Evolutionary conservation across 1,140 invertebrate species (phyloP).

Genomic region (Lordiphosa stackelbergi): DNA sequence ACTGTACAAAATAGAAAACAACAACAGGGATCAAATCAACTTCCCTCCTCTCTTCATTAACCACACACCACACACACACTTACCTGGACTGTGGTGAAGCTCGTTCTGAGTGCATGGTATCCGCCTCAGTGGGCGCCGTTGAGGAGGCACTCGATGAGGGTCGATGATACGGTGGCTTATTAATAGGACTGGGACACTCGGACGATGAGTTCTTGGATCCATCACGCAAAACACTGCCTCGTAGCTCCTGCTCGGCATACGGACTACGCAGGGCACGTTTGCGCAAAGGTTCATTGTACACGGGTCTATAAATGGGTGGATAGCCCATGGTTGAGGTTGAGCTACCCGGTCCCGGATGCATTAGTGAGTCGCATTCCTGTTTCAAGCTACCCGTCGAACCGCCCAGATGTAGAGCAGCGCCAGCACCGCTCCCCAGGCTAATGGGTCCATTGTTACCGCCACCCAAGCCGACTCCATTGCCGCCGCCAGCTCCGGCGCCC

Average conservation of each 20-base stretch:
- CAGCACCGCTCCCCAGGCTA: constrained; percentile 62
- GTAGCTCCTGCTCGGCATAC: constrained; percentile 74
- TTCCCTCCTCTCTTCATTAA: neutral
- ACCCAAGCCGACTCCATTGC: constrained; percentile 25
- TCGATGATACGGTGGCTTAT: constrained; percentile 71
- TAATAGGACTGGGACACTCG: constrained; percentile 74
- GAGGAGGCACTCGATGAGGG: constrained; percentile 76
- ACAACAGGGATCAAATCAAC: neutral
- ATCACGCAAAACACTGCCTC: constrained; percentile 77
- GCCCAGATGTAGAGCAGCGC: constrained; percentile 56
- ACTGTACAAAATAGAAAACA: constrained; percentile 23
- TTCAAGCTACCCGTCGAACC: constrained; percentile 67
- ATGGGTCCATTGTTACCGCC: constrained; percentile 55
- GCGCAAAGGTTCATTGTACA: constrained; percentile 77
- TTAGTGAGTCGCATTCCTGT: constrained; percentile 76
- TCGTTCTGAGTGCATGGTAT: constrained; percentile 76
- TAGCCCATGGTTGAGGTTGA: constrained; percentile 57
- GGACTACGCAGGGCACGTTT: constrained; percentile 79
- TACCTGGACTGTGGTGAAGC: constrained; percentile 76
- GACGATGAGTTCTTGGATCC: constrained; percentile 73
- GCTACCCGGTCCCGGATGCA: constrained; percentile 70
- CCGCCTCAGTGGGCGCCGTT: constrained; percentile 75
- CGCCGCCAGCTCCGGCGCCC: constrained; percentile 29
- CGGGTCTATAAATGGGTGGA: constrained; percentile 73
- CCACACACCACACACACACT: constrained; percentile 1